Conservation (phyloP, 2,888 invertebrate genomes). For the Drosophila histrio region DNA sequence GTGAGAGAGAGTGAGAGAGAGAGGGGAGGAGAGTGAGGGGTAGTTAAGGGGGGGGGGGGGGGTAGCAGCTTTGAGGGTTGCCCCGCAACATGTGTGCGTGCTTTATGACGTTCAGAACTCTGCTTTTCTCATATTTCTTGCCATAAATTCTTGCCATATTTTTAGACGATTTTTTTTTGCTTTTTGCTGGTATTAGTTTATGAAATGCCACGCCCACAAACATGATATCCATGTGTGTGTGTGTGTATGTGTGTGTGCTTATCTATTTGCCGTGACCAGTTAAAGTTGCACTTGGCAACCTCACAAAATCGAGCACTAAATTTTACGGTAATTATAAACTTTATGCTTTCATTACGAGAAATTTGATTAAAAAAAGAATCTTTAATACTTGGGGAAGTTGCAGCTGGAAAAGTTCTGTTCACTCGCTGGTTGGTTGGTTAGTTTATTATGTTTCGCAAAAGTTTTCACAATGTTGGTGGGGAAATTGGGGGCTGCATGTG, state of each 20-base stretch:
- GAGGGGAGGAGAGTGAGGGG: neutral
- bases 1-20: neutral
- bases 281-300: slow-evolving; percentile 37
- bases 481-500: slow-evolving; percentile 21
- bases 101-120: slow-evolving; percentile 49
- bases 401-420: neutral
- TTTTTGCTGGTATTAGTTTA: slow-evolving; percentile 51
- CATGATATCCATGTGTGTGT: neutral
- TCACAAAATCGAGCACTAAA: slow-evolving; percentile 59
- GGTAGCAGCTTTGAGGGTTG: slow-evolving; percentile 1
- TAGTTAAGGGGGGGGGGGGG: neutral
- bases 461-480: slow-evolving; percentile 8
- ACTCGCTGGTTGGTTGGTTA: neutral
- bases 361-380: slow-evolving; percentile 41
- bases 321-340: slow-evolving; percentile 75
- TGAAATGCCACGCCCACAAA: slow-evolving; percentile 47
- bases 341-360: slow-evolving; percentile 64
- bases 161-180: neutral
- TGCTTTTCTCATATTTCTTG: slow-evolving; percentile 65
- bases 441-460: slow-evolving; percentile 24
- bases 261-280: slow-evolving; percentile 32
- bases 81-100: slow-evolving; percentile 50
- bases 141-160: slow-evolving; percentile 62
- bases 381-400: slow-evolving; percentile 30
- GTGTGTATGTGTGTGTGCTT: slow-evolving; percentile 25